Evolutionary conservation across 1,140 invertebrate species (phyloP), one percentile per base, ranked within the genome.

Genomic region (Drosophila seguyi): DNA sequence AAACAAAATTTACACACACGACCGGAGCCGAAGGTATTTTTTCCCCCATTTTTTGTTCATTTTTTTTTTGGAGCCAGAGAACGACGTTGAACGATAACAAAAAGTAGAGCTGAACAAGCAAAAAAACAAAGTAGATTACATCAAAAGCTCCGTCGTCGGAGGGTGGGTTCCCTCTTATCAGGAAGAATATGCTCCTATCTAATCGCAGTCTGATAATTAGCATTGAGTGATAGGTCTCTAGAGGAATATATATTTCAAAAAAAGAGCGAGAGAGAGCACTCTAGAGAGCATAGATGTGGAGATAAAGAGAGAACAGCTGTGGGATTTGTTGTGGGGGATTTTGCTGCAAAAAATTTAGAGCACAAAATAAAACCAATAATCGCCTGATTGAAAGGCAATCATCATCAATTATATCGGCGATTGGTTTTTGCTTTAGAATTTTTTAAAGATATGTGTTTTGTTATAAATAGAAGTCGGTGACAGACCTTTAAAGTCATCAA

Each of bases 151-250:
- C 27, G 31, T 58, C 31, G 42, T 58, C 31, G 42, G 22, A 52
- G 36, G 42, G 27, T 39, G 36, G n/a, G 14, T 3, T n/a, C 13
- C 58, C 75, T 79, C 72, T 87, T 86, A 86, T 86, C 83, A 57
- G 4, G 13, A 20, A 42, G 53, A 29, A 38, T 47, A 38, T n/a
- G n/a, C n/a, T 47, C 47, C 61, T 68, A 87, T 87, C 79, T 75
- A 82, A 86, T 86, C 75, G 63, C 47, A 16, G 60, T 67, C 76
- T 68, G 65, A 87, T 87, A 82, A 86, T 85, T 85, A 87, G 48
- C 73, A 78, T 86, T 73, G 62, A 60, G 56, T 63, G 78, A 65
- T 53, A 44, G 58, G 50, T 81, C 31, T 22, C 31, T n/a, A 25
- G 6, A 22, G 25, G 29, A 31, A 18, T 18, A 34, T n/a, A 34